Conservation (phyloP, 2,113 vertebrate genomes). For the Anguilla japonica region DNA sequence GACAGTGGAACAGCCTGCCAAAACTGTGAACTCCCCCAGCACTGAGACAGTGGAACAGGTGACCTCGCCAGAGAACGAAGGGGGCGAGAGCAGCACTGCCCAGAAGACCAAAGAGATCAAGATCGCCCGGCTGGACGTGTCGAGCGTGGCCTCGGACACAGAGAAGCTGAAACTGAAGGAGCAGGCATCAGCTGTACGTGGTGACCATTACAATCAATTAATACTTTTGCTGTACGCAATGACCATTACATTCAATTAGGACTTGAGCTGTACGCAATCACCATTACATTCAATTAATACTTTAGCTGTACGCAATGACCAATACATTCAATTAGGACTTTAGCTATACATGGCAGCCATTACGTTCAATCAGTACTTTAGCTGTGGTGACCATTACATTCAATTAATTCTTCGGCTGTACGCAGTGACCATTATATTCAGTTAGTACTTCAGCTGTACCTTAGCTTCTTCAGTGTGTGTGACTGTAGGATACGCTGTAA, state of each 20-base stretch:
- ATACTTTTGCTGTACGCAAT: background rate
- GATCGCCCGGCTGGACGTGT: conserved; percentile 90
- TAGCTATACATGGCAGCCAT: too few species aligned
- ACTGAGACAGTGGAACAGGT: background rate
- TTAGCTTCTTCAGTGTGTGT: too few species aligned
- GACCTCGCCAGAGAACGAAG: background rate
- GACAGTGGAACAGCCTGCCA: background rate
- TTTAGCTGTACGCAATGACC: background rate
- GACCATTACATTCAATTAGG: background rate
- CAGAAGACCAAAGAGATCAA: conserved; percentile 75
- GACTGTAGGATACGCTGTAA: too few species aligned
- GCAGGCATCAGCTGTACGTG: conserved; percentile 58
- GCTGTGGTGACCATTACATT: too few species aligned
- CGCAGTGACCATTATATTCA: too few species aligned
- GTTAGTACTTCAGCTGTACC: too few species aligned
- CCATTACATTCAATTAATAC: background rate
- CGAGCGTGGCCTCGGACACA: conserved; percentile 89
- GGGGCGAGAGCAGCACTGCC: conserved; percentile 24
- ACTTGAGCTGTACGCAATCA: background rate
- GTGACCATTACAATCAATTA: background rate
- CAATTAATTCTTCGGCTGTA: too few species aligned
- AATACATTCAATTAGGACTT: too few species aligned
- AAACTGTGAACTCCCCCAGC: background rate
- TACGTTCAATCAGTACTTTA: too few species aligned
- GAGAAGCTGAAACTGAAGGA: conserved; percentile 85